phyloP scores from a whole-genome alignment of 2,888 invertebrate species.

The Tetragonula carbonaria region DNA sequence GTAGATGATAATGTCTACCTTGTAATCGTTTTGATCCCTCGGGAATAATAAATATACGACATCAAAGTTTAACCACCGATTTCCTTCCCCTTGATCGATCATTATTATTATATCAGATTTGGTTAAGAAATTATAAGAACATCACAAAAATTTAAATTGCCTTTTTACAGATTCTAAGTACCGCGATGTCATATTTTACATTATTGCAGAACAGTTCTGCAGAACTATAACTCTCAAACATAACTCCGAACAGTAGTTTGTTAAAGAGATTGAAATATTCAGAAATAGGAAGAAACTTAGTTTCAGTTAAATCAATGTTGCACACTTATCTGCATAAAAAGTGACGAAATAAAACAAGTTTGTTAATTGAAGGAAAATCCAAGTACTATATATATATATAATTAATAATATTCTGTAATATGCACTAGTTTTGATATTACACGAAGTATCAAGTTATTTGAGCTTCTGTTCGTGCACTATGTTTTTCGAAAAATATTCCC shows the following conservation, averaged over 20 bases:
- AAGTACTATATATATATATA: too few relatives aligned
- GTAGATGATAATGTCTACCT: too few relatives aligned
- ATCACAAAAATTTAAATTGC: not conserved
- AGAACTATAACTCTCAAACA: not conserved
- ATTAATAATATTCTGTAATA: too few relatives aligned
- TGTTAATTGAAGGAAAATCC: too few relatives aligned
- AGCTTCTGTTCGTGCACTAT: not conserved
- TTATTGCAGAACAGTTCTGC: constrained; percentile 5
- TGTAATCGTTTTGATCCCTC: not conserved
- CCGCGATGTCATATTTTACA: constrained; percentile 55
- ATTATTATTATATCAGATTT: not conserved
- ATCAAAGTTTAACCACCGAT: not conserved
- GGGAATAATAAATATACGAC: too few relatives aligned
- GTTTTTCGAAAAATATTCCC: too few relatives aligned
- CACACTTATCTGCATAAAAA: too few relatives aligned
- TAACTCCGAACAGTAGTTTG: not conserved
- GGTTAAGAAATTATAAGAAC: not conserved
- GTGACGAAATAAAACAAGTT: too few relatives aligned
- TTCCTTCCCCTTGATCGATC: not conserved
- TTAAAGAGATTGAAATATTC: not conserved
- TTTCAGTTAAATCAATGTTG: not conserved
- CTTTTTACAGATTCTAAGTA: constrained; percentile 56
- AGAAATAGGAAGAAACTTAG: not conserved
- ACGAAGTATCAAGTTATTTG: not conserved
- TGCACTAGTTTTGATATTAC: not conserved